A percentile compares a stretch with the other conserved stretches of the same genome.
Conservation (phyloP, 2,888 invertebrate species). For the Nephrotoma appendiculata region DNA sequence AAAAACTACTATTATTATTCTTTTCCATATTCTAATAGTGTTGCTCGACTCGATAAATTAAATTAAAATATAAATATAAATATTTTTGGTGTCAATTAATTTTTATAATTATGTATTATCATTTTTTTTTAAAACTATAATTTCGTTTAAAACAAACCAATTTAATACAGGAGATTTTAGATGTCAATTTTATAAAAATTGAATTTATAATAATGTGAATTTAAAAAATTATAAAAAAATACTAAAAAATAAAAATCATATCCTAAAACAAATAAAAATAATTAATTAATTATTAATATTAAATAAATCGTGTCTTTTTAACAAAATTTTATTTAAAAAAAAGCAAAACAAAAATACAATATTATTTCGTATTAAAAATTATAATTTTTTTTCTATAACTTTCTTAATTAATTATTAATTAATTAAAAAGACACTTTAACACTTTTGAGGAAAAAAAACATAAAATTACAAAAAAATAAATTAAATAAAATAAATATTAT, state of each 20-base stretch:
- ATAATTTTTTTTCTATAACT: neutral
- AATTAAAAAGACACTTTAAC: neutral
- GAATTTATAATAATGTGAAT: neutral
- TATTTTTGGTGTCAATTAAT: neutral
- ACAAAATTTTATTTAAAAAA: neutral
- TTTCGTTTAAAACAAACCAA: neutral
- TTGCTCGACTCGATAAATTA: neutral
- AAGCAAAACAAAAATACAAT: neutral
- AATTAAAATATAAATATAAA: neutral
- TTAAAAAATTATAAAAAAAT: neutral
- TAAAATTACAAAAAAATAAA: neutral
- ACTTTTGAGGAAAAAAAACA: neutral
- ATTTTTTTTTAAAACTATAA: neutral
- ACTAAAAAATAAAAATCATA: neutral
- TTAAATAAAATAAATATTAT: neutral
- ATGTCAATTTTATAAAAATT: slow-evolving; percentile 4
- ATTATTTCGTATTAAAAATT: neutral
- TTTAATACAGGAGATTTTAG: slow-evolving; percentile 1
- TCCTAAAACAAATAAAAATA: neutral
- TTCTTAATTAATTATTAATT: neutral
- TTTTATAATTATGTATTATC: neutral
- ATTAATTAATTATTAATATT: neutral
- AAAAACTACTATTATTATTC: neutral
- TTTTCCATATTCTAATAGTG: neutral
- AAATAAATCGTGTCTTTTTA: neutral